A percentile compares a stretch with the other conserved stretches of the same genome.
phyloP scores from a whole-genome alignment of 2,888 invertebrate genomes.

The Aricia artaxerxes region DNA sequence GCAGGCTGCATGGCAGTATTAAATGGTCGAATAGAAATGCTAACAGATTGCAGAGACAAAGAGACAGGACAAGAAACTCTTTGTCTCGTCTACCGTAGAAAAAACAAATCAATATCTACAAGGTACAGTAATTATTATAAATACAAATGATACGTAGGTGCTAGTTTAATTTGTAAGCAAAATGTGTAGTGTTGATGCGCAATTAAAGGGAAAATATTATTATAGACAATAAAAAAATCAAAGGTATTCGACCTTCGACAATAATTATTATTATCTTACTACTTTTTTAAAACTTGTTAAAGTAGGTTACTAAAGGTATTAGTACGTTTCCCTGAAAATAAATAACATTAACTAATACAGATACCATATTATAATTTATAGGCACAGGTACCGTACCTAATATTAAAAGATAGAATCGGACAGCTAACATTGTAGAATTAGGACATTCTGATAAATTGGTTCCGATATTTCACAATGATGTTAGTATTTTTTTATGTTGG shows the following conservation, averaged over 20 bases:
- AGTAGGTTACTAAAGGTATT: no score
- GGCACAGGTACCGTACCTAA: background rate
- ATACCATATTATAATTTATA: no score
- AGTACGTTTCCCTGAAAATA: no score
- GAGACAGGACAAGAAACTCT: background rate
- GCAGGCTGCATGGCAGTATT: background rate
- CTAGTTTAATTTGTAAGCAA: background rate
- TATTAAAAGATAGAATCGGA: background rate
- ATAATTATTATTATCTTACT: no score
- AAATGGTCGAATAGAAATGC: background rate
- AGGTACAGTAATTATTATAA: background rate
- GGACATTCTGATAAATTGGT: background rate
- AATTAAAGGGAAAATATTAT: no score
- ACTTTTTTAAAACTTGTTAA: background rate
- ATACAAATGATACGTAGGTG: background rate
- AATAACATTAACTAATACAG: no score
- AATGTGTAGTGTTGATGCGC: no score
- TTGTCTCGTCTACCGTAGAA: no score
- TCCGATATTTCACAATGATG: constrained; percentile 3
- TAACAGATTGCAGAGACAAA: background rate
- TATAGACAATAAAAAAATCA: no score
- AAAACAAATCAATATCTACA: no score
- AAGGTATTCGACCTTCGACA: no score
- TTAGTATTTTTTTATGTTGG: background rate
- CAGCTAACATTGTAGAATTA: background rate